These are phyloP conservation scores for Oreohelix idahoensis DNA, from an alignment of 1,140 invertebrate species.

Conservation along the genomic window DNA sequence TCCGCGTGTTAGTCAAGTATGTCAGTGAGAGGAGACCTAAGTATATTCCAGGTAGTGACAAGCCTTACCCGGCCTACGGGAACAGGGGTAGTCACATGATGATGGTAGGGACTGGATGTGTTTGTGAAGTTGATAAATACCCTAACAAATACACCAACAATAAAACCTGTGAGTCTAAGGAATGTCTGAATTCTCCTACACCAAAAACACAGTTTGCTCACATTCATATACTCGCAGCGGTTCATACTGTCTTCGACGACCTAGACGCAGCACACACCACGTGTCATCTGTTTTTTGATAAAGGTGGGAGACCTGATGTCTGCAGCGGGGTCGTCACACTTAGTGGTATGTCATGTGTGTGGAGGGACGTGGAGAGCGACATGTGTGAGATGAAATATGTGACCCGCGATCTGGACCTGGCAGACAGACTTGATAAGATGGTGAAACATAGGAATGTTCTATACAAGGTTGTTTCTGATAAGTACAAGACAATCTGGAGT, in stretches of 20 bases:
- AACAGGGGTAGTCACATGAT: background rate
- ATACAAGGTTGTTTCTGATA: background rate
- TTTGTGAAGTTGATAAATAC: background rate
- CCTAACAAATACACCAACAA: background rate
- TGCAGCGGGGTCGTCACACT: background rate
- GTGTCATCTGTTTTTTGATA: background rate
- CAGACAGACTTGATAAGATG: background rate
- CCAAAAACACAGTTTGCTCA: background rate
- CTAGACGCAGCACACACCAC: background rate
- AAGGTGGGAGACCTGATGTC: background rate
- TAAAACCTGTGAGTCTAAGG: background rate
- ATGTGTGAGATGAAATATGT: background rate
- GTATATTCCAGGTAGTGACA: too few relatives aligned
- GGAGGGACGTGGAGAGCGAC: background rate
- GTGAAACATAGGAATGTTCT: background rate
- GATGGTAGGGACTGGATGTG: background rate
- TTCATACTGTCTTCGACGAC: background rate
- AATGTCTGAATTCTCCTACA: background rate
- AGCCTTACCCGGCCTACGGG: too few relatives aligned
- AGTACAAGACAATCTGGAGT: background rate
- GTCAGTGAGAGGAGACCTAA: background rate
- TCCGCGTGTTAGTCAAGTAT: background rate
- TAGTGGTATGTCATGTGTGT: background rate
- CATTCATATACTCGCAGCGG: background rate
- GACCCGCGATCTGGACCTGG: background rate